phyloP scores from a whole-genome alignment of 2,113 vertebrate genomes.

The Dascyllus trimaculatus region DNA sequence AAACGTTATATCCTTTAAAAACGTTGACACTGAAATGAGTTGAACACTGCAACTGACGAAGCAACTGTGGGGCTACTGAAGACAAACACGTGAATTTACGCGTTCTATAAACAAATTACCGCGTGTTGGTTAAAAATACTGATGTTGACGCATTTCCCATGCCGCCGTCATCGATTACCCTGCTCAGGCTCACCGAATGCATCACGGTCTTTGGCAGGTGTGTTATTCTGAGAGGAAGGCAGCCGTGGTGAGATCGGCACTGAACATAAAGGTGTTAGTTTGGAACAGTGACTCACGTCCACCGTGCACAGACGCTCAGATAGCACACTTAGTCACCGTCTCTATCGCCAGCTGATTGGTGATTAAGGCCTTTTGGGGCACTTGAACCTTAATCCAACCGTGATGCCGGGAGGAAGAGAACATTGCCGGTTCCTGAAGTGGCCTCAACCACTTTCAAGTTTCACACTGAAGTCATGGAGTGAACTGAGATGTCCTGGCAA shows the following conservation, averaged over 20 bases:
- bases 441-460: not conserved
- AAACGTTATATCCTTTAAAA: too few relatives aligned
- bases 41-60: too few relatives aligned
- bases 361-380: slow-evolving; percentile 43
- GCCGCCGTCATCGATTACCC: too few relatives aligned
- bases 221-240: not conserved
- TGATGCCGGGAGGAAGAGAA: not conserved
- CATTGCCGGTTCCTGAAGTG: not conserved
- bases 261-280: slow-evolving; percentile 27
- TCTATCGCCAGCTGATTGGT: slow-evolving; percentile 6
- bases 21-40: too few relatives aligned
- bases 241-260: not conserved
- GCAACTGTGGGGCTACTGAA: too few relatives aligned
- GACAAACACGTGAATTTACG: too few relatives aligned
- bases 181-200: not conserved
- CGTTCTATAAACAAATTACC: too few relatives aligned
- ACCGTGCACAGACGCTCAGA: slow-evolving; percentile 8
- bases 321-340: slow-evolving; percentile 17
- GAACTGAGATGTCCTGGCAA: not conserved
- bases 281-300: slow-evolving; percentile 23
- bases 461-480: not conserved
- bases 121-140: too few relatives aligned
- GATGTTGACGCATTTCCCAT: too few relatives aligned
- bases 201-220: not conserved
- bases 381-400: not conserved